phyloP scores from a whole-genome alignment of 2,888 invertebrate species.

The Apodemia duryi region DNA sequence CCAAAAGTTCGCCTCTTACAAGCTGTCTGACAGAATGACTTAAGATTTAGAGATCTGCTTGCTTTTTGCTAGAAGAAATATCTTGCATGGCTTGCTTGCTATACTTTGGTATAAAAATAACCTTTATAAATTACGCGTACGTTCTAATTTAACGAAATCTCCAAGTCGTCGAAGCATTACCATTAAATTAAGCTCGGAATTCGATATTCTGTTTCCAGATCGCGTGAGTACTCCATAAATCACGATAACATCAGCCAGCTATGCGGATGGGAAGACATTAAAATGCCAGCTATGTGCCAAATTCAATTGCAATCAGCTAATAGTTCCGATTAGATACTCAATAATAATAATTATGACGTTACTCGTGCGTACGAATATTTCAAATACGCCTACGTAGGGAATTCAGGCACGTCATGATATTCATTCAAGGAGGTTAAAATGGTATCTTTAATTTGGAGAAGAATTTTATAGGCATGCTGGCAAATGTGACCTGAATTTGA shows the following conservation, averaged over 20 bases:
- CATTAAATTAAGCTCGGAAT: conserved; percentile 53
- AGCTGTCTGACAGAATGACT: too few species aligned
- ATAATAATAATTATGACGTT: conserved; percentile 46
- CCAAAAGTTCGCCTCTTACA: too few species aligned
- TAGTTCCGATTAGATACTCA: conserved; percentile 51
- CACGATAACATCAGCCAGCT: conserved; percentile 63
- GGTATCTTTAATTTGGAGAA: conserved; percentile 19
- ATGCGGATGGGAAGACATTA: conserved; percentile 65
- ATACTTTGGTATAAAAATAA: too few species aligned
- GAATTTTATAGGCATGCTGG: not conserved
- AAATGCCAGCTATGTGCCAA: conserved; percentile 68
- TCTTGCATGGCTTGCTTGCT: too few species aligned
- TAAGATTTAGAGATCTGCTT: too few species aligned
- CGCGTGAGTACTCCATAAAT: conserved; percentile 55
- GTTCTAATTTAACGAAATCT: conserved; percentile 4
- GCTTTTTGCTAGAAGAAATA: too few species aligned
- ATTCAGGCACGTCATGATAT: conserved; percentile 12
- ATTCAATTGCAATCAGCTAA: conserved; percentile 52
- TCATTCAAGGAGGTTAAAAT: conserved; percentile 1
- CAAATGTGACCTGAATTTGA: not conserved
- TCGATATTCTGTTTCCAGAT: conserved; percentile 49
- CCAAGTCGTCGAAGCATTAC: conserved; percentile 44
- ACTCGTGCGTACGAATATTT: conserved; percentile 44
- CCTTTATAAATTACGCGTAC: too few species aligned
- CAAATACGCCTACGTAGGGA: conserved; percentile 29